These are phyloP conservation scores for Saguinus midas DNA, from an alignment of 2,113 vertebrate species.

Conservation along the genomic window DNA sequence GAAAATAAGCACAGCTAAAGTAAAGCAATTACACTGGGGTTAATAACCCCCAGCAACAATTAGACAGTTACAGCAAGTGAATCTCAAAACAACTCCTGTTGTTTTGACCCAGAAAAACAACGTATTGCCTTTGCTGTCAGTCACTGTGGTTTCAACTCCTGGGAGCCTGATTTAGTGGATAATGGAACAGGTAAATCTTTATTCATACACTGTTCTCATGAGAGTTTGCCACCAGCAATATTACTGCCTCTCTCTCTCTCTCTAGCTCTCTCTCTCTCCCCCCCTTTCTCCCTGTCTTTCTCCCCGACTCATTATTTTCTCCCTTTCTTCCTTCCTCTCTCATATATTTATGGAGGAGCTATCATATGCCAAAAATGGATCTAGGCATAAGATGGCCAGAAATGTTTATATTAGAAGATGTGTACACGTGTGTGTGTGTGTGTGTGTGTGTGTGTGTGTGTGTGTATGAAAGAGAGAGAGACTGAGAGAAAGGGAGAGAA, in stretches of 20 bases:
- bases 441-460: not conserved
- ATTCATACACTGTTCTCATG: not conserved
- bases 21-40: not conserved
- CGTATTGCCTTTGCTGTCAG: not conserved
- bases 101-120: constrained; percentile 53
- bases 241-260: not conserved
- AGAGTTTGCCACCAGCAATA: not conserved
- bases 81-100: constrained; percentile 1
- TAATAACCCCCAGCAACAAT: not conserved
- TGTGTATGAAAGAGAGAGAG: not conserved
- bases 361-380: not conserved
- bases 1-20: constrained; percentile 31
- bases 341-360: not conserved
- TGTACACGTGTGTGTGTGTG: not conserved
- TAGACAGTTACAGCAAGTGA: not conserved
- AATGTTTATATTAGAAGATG: not conserved
- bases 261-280: not conserved
- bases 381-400: not conserved
- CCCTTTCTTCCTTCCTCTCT: too few relatives aligned
- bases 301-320: not conserved
- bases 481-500: not conserved
- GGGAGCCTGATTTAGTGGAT: not conserved
- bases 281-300: not conserved
- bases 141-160: constrained; percentile 6
- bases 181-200: not conserved